Evolutionary conservation across 2,888 invertebrate species (phyloP).

Genomic region (Andrena hattorfiana): DNA sequence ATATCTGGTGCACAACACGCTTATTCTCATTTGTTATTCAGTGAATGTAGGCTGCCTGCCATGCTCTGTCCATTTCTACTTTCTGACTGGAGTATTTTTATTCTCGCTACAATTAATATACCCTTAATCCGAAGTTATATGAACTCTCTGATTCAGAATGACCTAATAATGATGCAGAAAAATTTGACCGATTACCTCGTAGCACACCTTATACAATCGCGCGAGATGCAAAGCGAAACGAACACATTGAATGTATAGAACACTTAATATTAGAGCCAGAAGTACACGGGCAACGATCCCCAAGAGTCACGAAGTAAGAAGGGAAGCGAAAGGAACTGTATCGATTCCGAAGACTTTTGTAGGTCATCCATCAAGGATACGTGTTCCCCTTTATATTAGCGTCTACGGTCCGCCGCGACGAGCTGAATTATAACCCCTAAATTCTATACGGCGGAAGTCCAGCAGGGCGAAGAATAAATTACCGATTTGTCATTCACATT

Average conservation of each 20-base stretch:
- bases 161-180: background rate
- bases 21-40: no score
- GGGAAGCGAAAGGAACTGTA: background rate
- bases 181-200: background rate
- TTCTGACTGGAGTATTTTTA: background rate
- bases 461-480: conserved; percentile 30
- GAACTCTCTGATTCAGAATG: background rate
- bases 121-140: no score
- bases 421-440: conserved; percentile 15
- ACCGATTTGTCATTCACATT: conserved; percentile 30
- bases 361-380: conserved; percentile 1
- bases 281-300: conserved; percentile 32
- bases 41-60: background rate
- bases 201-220: background rate
- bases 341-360: conserved; percentile 20
- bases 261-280: conserved; percentile 7
- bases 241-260: background rate
- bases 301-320: background rate
- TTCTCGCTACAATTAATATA: background rate
- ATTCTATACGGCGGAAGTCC: conserved; percentile 15
- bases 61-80: background rate
- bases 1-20: no score
- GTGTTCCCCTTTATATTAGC: background rate
- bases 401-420: background rate
- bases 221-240: conserved; percentile 19